Conservation (phyloP, 64 coral and sea anemone genomes). For the Stichodactyla mertensii region DNA sequence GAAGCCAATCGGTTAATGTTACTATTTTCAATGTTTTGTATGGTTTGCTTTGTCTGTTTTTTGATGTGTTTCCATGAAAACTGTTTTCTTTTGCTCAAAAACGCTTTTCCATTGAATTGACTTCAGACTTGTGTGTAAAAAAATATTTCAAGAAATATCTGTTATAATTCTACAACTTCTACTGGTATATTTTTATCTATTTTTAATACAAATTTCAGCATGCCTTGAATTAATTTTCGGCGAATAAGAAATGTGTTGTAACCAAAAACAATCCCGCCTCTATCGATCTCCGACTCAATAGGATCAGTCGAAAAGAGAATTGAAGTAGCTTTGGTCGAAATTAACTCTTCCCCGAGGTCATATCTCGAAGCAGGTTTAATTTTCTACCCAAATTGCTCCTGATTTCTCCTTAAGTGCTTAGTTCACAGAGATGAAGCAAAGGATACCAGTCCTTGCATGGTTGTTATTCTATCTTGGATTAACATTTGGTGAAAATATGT, state of each 20-base stretch:
- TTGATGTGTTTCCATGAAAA: neutral
- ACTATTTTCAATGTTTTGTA: neutral
- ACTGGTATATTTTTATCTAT: neutral
- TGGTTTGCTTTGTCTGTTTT: neutral
- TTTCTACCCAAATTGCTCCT: too few species aligned
- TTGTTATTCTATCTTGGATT: slow-evolving; percentile 15
- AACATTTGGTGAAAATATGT: slow-evolving; percentile 10
- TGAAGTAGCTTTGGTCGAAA: neutral
- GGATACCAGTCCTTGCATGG: neutral
- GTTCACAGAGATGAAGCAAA: neutral
- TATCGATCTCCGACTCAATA: neutral
- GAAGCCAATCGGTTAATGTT: neutral
- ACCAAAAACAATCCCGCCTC: neutral
- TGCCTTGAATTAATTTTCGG: neutral
- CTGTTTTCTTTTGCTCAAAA: neutral
- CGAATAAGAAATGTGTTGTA: neutral
- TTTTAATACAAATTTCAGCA: neutral
- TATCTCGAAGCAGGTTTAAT: neutral
- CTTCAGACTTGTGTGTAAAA: neutral
- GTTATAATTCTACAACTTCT: neutral
- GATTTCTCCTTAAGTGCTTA: neutral
- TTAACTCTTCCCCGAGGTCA: neutral
- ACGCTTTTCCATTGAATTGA: neutral
- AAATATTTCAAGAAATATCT: neutral
- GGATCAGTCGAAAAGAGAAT: neutral